Percentiles rank a stretch among this genome's conserved stretches.
Conservation (phyloP, 2,797 vertebrate genomes). For the Xenopus petersii region DNA sequence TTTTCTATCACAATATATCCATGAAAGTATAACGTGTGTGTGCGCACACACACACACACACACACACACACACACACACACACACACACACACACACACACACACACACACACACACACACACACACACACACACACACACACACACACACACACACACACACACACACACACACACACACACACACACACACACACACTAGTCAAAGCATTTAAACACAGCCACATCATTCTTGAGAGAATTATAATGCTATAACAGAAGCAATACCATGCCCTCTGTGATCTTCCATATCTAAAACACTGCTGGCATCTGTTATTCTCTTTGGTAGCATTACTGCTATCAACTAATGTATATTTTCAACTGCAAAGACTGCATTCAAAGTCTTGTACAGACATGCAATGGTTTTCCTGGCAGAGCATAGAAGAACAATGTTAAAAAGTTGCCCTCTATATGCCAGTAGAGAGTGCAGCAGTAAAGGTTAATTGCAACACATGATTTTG, state of each 20-base stretch:
- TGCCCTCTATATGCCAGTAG: not conserved
- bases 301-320: not conserved
- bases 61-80: no score
- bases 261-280: constrained; percentile 26
- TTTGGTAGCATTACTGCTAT: not conserved
- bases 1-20: no score
- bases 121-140: no score
- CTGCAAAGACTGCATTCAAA: not conserved
- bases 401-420: not conserved
- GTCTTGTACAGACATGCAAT: not conserved
- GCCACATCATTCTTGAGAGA: not conserved
- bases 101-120: no score
- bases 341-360: not conserved
- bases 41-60: no score
- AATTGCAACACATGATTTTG: not conserved
- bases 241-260: constrained; percentile 8
- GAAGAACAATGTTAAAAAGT: not conserved
- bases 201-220: no score
- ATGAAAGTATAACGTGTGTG: no score
- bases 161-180: no score
- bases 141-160: no score
- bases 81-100: no score
- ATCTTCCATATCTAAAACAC: constrained; percentile 26
- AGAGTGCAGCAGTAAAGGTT: not conserved
- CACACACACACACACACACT: no score